Conservation (phyloP, 2,888 invertebrate species). For the Cosmia pyralina region DNA sequence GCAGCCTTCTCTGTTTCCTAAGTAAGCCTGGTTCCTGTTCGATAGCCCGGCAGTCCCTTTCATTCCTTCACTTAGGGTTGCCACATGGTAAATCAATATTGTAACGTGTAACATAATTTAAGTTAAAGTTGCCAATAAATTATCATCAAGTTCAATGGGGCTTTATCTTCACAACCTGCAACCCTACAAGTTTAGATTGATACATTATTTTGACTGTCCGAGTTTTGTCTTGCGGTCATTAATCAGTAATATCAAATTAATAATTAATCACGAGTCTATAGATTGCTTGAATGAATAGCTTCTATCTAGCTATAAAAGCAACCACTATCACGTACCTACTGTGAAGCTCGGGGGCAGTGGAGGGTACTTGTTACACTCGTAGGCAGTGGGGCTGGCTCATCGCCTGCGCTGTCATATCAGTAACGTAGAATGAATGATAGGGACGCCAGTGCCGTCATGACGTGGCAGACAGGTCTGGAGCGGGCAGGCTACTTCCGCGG, state of each 20-base stretch:
- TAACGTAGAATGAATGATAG: not conserved
- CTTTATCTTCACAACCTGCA: no score
- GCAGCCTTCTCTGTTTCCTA: no score
- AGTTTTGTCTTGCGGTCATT: not conserved
- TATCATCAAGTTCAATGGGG: no score
- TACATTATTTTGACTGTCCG: not conserved
- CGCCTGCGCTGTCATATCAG: constrained; percentile 22
- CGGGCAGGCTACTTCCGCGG: not conserved
- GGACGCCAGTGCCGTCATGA: not conserved
- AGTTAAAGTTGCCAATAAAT: no score
- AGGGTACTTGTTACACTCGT: not conserved
- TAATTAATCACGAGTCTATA: not conserved
- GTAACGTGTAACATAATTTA: no score
- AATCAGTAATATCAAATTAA: constrained; percentile 1
- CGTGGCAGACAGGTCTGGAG: not conserved
- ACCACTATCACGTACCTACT: constrained; percentile 14
- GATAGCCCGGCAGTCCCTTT: no score
- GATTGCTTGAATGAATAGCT: not conserved
- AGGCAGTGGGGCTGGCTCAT: constrained; percentile 8
- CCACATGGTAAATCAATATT: no score
- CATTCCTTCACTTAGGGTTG: no score
- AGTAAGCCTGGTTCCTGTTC: no score
- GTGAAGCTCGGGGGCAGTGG: constrained; percentile 19
- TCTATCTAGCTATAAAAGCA: not conserved
- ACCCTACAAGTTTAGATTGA: not conserved